Base-by-base conservation (phyloP, 2,113 vertebrate genomes). In the Syngnathus scovelli region DNA sequence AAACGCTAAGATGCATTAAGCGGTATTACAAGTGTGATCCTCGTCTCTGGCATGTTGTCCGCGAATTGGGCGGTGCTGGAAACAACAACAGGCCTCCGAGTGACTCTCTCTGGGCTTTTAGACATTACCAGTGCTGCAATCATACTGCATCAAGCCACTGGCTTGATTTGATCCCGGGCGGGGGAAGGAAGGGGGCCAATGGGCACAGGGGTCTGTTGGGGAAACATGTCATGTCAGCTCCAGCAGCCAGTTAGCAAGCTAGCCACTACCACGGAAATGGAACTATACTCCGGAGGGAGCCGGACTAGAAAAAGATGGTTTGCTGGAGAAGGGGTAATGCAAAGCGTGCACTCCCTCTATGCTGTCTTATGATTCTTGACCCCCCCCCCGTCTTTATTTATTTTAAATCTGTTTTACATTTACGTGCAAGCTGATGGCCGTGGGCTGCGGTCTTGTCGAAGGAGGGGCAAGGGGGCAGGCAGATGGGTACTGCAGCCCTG, bases 111-210 rank as follows among this genome's bases (percentile, higher is more conserved):
- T 61, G 73, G 81, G 71, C 76, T 78, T 78, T 83, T 75, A 76
- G 66, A 79, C 75, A 61, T 41, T 49, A 78, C 70, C 72, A 68
- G 74, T 61, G 80, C 78, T 78, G 67, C 69, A 69, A 77, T 86
- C 85, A 76, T 59, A 69, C 65, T 71, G 64, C 73, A 82, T 85
- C 77, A 77, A 68, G 56, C 73, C 74, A 71, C 64, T 78, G 75
- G 74, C 78, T 70, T 83, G 80, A 83, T 81, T 78, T 79, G 82
- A 83, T 84, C 64, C 75, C 36, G 43, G 49, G 55, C 74, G 69
- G 76, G 46, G 36, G n/a, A n/a, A 33, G 51, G 71, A 64, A 43
- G 64, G 71, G 15, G 15, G 33, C 39, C 39, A 8, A 41, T 16
- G 18, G 16, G 59, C 69, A 60, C 23, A 2, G 2, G 6, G 5